Evolutionary conservation across 2,113 vertebrate species (phyloP).

Genomic region (Paracanthobrama guichenoti): DNA sequence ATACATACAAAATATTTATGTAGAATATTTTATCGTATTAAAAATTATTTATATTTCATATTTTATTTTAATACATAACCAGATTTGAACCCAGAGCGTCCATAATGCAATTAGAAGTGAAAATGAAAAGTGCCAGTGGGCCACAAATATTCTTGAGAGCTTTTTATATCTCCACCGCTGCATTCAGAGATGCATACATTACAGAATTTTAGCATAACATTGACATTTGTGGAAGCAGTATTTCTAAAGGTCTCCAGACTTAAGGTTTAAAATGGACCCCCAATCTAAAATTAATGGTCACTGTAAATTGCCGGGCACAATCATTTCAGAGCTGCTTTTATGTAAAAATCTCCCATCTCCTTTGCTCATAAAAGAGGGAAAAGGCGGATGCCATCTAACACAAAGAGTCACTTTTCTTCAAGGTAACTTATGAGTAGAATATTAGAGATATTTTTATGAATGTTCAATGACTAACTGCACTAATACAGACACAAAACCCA

Average conservation of each 20-base stretch:
- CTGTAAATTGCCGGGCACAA: constrained; percentile 18
- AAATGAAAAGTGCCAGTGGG: constrained; percentile 37
- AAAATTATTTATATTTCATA: too few relatives aligned
- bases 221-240: constrained; percentile 44
- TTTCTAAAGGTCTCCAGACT: constrained; percentile 49
- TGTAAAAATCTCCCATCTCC: neutral
- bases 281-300: constrained; percentile 42
- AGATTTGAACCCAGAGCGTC: constrained; percentile 11
- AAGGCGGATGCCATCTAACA: constrained; percentile 26
- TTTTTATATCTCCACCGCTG: constrained; percentile 30
- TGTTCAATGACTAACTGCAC: constrained; percentile 13
- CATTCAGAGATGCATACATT: constrained; percentile 44
- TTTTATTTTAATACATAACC: too few relatives aligned
- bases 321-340: constrained; percentile 11
- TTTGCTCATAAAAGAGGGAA: neutral
- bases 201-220: constrained; percentile 38
- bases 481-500: neutral
- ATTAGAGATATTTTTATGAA: constrained; percentile 4
- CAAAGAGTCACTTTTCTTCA: neutral
- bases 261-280: constrained; percentile 19
- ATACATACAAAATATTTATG: neutral
- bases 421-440: neutral
- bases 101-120: constrained; percentile 37
- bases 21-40: too few relatives aligned
- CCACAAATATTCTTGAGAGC: constrained; percentile 39